Evolutionary conservation across 2,797 vertebrate species (phyloP).

Genomic region (Sebastes glaucus): DNA sequence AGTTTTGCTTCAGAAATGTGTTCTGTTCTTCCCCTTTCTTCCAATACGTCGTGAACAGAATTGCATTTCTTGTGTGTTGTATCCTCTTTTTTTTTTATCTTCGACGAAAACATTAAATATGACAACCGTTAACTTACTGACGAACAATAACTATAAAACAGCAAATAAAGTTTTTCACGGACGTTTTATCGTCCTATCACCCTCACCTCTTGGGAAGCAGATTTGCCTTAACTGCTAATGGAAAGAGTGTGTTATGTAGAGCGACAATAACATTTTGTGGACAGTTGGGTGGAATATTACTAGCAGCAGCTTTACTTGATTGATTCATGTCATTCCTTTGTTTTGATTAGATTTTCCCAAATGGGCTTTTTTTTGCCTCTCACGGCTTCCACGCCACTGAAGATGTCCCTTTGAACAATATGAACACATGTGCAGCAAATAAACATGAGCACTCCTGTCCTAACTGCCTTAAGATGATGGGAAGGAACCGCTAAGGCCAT

Average conservation of each 20-base stretch:
- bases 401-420: neutral
- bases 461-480: constrained; percentile 55
- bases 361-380: neutral
- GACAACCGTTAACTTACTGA: neutral
- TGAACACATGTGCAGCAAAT: neutral
- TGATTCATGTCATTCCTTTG: neutral
- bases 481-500: constrained; percentile 1
- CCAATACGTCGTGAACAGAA: neutral
- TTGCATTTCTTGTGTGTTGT: neutral
- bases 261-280: neutral
- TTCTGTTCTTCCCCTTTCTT: neutral
- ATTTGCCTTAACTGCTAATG: constrained; percentile 32
- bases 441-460: constrained; percentile 12
- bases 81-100: neutral
- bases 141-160: neutral
- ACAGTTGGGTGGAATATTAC: neutral
- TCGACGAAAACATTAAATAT: neutral
- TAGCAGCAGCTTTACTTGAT: neutral
- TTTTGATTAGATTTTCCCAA: neutral
- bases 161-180: neutral
- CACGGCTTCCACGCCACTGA: neutral
- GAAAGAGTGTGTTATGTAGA: constrained; percentile 24
- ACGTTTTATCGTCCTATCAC: neutral
- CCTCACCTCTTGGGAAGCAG: neutral
- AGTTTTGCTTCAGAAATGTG: neutral